Percentiles rank a stretch among this genome's conserved stretches.
These are phyloP conservation scores for Agonopterix heracliana DNA, from an alignment of 2,888 invertebrate genomes.

Conservation along the genomic window DNA sequence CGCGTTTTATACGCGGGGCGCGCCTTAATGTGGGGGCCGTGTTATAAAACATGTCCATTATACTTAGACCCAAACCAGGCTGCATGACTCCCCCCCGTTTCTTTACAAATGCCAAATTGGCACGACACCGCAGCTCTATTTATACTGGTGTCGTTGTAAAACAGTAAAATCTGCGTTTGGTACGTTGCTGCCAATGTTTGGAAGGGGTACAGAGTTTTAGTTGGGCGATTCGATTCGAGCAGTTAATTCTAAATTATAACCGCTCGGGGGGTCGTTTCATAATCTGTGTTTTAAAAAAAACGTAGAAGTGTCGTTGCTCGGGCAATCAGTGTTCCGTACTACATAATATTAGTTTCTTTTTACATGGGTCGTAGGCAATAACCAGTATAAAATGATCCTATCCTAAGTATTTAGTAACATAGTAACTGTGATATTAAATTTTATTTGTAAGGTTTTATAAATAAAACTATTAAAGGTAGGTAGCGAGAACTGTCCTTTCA, in stretches of 20 bases:
- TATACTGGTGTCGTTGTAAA: constrained; percentile 39
- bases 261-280: constrained; percentile 39
- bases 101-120: constrained; percentile 13
- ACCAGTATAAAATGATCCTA: too few relatives aligned
- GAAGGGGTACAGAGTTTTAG: constrained; percentile 17
- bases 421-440: too few relatives aligned
- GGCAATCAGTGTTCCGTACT: too few relatives aligned
- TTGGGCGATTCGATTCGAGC: constrained; percentile 65
- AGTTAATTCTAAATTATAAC: constrained; percentile 72
- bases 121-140: constrained; percentile 16
- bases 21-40: constrained; percentile 58
- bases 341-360: too few relatives aligned
- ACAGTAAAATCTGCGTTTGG: constrained; percentile 57
- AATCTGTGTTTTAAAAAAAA: constrained; percentile 27
- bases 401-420: too few relatives aligned
- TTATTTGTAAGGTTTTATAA: too few relatives aligned
- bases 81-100: constrained; percentile 30
- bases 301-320: too few relatives aligned
- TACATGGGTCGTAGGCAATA: too few relatives aligned
- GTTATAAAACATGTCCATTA: constrained; percentile 62
- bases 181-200: constrained; percentile 22
- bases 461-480: too few relatives aligned
- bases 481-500: too few relatives aligned
- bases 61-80: constrained; percentile 48
- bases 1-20: constrained; percentile 67